phyloP scores from a whole-genome alignment of 2,888 invertebrate genomes.

The Lochmaea crataegi region DNA sequence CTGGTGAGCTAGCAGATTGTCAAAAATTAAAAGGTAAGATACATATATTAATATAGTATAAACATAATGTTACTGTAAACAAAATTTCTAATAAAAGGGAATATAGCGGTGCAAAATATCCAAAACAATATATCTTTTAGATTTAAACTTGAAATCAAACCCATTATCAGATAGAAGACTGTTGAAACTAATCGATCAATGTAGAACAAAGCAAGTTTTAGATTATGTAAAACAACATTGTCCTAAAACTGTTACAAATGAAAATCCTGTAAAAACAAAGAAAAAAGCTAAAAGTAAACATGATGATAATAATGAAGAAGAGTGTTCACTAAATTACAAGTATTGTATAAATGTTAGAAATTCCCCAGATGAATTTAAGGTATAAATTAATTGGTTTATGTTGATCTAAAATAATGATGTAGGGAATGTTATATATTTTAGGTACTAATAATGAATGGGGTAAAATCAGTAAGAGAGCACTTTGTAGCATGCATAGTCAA shows the following conservation, averaged over 20 bases:
- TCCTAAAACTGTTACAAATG: slow-evolving; percentile 58
- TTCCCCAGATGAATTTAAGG: slow-evolving; percentile 48
- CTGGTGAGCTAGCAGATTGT: slow-evolving; percentile 77
- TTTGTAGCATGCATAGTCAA: slow-evolving; percentile 80
- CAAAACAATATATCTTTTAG: slow-evolving; percentile 62
- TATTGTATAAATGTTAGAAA: slow-evolving; percentile 60
- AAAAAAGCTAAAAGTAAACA: slow-evolving; percentile 58
- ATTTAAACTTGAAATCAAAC: slow-evolving; percentile 80
- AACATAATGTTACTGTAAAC: not conserved
- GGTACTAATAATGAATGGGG: slow-evolving; percentile 58
- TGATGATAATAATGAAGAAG: slow-evolving; percentile 46
- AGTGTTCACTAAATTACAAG: slow-evolving; percentile 50
- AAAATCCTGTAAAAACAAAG: slow-evolving; percentile 53
- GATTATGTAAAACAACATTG: slow-evolving; percentile 81
- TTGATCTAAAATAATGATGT: not conserved
- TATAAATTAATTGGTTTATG: slow-evolving; percentile 13
- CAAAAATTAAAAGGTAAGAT: slow-evolving; percentile 76
- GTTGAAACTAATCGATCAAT: slow-evolving; percentile 79
- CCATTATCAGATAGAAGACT: slow-evolving; percentile 79
- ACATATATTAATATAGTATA: not conserved
- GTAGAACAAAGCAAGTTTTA: slow-evolving; percentile 79
- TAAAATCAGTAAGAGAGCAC: slow-evolving; percentile 74
- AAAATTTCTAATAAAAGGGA: too few relatives aligned
- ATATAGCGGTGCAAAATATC: too few relatives aligned
- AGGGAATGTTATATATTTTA: slow-evolving; percentile 34